These are phyloP conservation scores for Ianthella basta DNA, from an alignment of 37 sponge, comb jelly and placozoan species.

Conservation along the genomic window DNA sequence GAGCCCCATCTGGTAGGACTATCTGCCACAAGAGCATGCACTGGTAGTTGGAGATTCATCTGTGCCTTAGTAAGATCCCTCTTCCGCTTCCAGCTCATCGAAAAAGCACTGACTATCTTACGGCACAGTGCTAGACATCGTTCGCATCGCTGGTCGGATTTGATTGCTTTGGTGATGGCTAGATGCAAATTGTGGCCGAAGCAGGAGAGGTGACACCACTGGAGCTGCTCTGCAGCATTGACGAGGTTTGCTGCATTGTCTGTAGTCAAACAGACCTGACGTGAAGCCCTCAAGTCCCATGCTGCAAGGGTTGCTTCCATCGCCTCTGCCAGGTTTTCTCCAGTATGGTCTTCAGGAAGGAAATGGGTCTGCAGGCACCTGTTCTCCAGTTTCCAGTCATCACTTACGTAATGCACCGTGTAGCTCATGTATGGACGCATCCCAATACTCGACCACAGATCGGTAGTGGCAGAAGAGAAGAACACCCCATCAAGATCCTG, in stretches of 20 bases:
- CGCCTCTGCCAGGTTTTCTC: conserved; percentile 31
- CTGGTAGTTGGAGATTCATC: neutral
- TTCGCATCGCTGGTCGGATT: conserved; percentile 16
- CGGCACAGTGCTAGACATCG: conserved; percentile 32
- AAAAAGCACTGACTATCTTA: conserved; percentile 32
- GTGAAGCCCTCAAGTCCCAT: conserved; percentile 7
- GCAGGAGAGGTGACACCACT: conserved; percentile 32
- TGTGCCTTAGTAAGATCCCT: neutral
- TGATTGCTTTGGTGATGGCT: conserved; percentile 26
- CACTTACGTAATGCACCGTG: conserved; percentile 39
- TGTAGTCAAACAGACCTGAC: conserved; percentile 34
- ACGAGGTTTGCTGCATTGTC: conserved; percentile 40
- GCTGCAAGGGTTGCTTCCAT: conserved; percentile 6
- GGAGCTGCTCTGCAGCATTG: conserved; percentile 1
- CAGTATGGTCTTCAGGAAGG: conserved; percentile 44
- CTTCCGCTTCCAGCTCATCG: conserved; percentile 26
- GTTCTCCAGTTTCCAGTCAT: conserved; percentile 30
- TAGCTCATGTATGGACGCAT: conserved; percentile 31
- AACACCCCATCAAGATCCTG: neutral
- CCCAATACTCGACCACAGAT: conserved; percentile 36
- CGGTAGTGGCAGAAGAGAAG: conserved; percentile 25
- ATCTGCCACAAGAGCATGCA: conserved; percentile 16
- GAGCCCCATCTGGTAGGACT: conserved; percentile 54
- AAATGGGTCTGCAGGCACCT: conserved; percentile 6
- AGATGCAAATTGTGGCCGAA: conserved; percentile 49